phyloP scores from a whole-genome alignment of 2,888 invertebrate genomes.

The Polyommatus iphigenia region DNA sequence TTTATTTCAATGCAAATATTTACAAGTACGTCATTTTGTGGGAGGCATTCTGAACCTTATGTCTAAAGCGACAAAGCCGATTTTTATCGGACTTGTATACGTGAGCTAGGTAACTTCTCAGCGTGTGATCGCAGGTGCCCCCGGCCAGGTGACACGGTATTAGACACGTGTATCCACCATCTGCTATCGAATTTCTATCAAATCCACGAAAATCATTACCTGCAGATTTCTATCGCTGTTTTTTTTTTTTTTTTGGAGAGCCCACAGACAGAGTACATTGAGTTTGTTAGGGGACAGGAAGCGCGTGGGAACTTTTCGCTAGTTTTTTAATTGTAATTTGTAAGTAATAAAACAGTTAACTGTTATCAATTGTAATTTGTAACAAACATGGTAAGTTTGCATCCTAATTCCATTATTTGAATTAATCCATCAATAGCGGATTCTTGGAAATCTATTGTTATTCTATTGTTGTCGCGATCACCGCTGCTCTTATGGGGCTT shows the following conservation, averaged over 20 bases:
- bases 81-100: not conserved
- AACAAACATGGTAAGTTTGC: not conserved
- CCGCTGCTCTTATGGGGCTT: no score
- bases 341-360: not conserved
- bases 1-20: not conserved
- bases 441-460: no score
- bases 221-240: not conserved
- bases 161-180: constrained; percentile 20
- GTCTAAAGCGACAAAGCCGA: not conserved
- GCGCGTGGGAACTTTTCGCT: not conserved
- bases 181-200: not conserved
- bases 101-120: not conserved
- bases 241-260: not conserved
- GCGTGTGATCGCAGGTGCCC: constrained; percentile 17
- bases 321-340: not conserved
- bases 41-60: not conserved
- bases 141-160: not conserved
- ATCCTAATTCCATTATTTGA: no score
- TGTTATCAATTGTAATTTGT: not conserved
- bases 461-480: no score
- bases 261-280: not conserved
- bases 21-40: not conserved
- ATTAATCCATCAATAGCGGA: no score
- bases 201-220: not conserved
- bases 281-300: not conserved